A percentile compares a stretch with the other conserved stretches of the same genome.
phyloP scores from a whole-genome alignment of 2,888 invertebrate species.

The Tinea pellionella region DNA sequence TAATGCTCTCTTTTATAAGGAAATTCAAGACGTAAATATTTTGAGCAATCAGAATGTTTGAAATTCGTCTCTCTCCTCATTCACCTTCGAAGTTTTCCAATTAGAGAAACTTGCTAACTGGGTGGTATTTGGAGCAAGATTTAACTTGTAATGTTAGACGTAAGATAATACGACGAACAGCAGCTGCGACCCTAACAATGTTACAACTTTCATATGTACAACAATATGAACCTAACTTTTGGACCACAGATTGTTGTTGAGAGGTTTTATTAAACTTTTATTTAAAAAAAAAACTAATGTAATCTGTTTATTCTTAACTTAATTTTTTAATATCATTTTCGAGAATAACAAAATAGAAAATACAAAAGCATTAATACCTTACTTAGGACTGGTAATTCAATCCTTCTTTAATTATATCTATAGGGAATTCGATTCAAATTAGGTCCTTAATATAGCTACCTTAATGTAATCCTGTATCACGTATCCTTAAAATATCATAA shows the following conservation, averaged over 20 bases:
- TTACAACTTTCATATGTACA: slow-evolving; percentile 17
- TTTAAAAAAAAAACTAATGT: background rate
- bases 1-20: background rate
- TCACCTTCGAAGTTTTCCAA: slow-evolving; percentile 56
- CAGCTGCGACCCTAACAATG: slow-evolving; percentile 34
- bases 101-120: slow-evolving; percentile 35
- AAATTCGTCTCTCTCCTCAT: slow-evolving; percentile 6
- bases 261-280: slow-evolving; percentile 3
- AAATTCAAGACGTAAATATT: background rate
- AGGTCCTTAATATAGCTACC: too few species aligned
- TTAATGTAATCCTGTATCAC: too few species aligned
- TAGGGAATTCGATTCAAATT: too few species aligned
- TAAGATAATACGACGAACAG: slow-evolving; percentile 36
- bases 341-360: too few species aligned
- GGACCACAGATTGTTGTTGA: background rate
- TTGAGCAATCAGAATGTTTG: background rate
- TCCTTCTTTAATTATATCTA: too few species aligned
- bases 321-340: background rate
- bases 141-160: slow-evolving; percentile 28
- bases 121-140: slow-evolving; percentile 25
- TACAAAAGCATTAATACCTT: too few species aligned
- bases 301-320: background rate
- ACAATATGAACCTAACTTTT: slow-evolving; percentile 9
- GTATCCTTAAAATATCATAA: too few species aligned
- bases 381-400: too few species aligned